These are phyloP conservation scores for Nudaria mundana DNA, from an alignment of 2,888 invertebrate species.

Conservation along the genomic window DNA sequence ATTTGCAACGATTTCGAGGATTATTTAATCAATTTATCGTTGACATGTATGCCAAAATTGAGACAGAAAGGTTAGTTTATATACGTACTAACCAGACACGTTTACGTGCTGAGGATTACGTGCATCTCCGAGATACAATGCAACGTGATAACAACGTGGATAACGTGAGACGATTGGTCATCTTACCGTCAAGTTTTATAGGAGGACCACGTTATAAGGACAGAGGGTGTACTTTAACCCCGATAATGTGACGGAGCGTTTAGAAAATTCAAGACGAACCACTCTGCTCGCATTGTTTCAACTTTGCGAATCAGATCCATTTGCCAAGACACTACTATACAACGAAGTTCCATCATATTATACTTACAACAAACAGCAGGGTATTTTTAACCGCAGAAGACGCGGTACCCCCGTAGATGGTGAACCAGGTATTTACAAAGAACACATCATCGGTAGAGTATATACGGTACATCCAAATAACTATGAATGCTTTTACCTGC, in stretches of 20 bases:
- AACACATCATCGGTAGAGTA: neutral
- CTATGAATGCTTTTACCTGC: neutral
- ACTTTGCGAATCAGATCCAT: slow-evolving; percentile 29
- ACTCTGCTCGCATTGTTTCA: slow-evolving; percentile 35
- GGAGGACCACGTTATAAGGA: slow-evolving; percentile 17
- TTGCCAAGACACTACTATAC: slow-evolving; percentile 28
- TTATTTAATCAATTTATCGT: no score
- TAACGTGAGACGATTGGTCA: slow-evolving; percentile 11
- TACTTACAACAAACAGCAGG: slow-evolving; percentile 22
- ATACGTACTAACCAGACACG: slow-evolving; percentile 20
- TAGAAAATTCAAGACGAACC: slow-evolving; percentile 20
- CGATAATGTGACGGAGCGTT: slow-evolving; percentile 16
- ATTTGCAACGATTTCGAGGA: no score
- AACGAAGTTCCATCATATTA: slow-evolving; percentile 27
- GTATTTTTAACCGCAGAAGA: slow-evolving; percentile 19
- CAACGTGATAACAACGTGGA: slow-evolving; percentile 15
- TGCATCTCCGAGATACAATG: slow-evolving; percentile 19
- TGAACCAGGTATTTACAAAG: neutral
- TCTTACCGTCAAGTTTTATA: slow-evolving; percentile 15
- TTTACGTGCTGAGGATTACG: slow-evolving; percentile 19
- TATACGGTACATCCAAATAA: neutral
- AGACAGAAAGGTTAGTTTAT: slow-evolving; percentile 17
- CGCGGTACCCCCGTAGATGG: neutral
- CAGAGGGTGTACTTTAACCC: slow-evolving; percentile 12
- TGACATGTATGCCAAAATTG: slow-evolving; percentile 28